Evolutionary conservation across 2,797 vertebrate species (phyloP), one percentile per base, ranked within the genome.

Genomic region (Eupleurogrammus muticus): DNA sequence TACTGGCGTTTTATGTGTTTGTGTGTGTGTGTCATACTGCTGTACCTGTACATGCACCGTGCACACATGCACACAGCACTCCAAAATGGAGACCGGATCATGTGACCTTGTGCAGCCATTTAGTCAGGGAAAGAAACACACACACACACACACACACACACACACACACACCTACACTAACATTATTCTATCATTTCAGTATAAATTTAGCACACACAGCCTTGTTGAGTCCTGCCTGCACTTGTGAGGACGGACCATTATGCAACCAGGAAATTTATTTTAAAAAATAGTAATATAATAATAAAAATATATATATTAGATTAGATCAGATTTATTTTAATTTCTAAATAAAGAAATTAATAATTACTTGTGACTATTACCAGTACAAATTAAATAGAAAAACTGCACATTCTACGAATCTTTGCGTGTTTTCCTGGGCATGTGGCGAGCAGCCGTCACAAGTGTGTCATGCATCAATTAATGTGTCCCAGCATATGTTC

Each of bases 31-130:
- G 57, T 49, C 13, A 36, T 40, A 50, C 55, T 52, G 48, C 50
- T 68, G 54, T 44, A 80, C 55, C 61, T 80, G 79, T 62, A 64
- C 70, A 24, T 7, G 7, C 49, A 50, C 20, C 70, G 14, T 7
- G 7, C 49, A 50, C 20, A 65, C 64, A 44, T 54, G 60, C 62
- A 55, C 58, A 49, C 58, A 49, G 40, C 49, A 49, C 84, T 80
- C 54, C 73, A 72, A 92, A 89, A 92, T 90, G 89, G 88, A 88
- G 84, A 77, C 78, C 57, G 35, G 9, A 69, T 82, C 87, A 90
- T 54, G 77, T 90, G 89, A 88, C 80, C 70, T 63, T 79, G 71
- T 73, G 77, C 83, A 79, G 71, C 81, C 77, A 82, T 85, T 80
- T 85, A 73, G 32, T 58, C 51, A 23, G 20, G 12, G 21, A 52